Conservation (phyloP, 2,113 vertebrate genomes). For the Amphilophus citrinellus region DNA sequence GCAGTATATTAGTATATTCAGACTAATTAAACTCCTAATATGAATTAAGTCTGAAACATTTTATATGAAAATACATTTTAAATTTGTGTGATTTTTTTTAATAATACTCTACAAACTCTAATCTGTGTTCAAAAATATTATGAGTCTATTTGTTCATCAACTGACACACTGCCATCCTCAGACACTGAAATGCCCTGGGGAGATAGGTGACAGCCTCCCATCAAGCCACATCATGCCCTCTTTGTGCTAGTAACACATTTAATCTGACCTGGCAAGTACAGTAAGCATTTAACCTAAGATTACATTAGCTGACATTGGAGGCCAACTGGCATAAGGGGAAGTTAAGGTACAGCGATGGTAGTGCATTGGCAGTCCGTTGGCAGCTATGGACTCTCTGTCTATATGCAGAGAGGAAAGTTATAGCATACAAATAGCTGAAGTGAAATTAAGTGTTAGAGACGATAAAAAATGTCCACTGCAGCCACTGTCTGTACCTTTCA, state of each 20-base stretch:
- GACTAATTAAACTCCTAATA: neutral
- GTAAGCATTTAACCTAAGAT: slow-evolving; percentile 74
- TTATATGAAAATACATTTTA: neutral
- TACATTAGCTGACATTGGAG: slow-evolving; percentile 64
- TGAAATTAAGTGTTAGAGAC: neutral
- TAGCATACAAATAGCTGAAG: neutral
- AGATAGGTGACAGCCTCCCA: slow-evolving; percentile 77
- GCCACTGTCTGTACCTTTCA: neutral
- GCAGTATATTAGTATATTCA: neutral
- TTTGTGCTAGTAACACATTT: slow-evolving; percentile 53
- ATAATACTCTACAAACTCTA: neutral
- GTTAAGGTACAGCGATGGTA: neutral
- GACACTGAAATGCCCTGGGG: slow-evolving; percentile 59
- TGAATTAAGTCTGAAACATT: neutral
- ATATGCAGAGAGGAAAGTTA: neutral
- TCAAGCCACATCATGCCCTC: slow-evolving; percentile 66
- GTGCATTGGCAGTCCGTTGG: neutral
- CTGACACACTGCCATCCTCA: slow-evolving; percentile 42
- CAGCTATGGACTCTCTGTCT: neutral
- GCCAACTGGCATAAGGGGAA: slow-evolving; percentile 37
- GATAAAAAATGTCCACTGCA: neutral
- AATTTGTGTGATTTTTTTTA: neutral
- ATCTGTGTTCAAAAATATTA: neutral
- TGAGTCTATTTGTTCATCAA: slow-evolving; percentile 12
- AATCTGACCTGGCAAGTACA: slow-evolving; percentile 73